Conservation (phyloP, 1,140 invertebrate genomes). For the Pectinophora gossypiella region DNA sequence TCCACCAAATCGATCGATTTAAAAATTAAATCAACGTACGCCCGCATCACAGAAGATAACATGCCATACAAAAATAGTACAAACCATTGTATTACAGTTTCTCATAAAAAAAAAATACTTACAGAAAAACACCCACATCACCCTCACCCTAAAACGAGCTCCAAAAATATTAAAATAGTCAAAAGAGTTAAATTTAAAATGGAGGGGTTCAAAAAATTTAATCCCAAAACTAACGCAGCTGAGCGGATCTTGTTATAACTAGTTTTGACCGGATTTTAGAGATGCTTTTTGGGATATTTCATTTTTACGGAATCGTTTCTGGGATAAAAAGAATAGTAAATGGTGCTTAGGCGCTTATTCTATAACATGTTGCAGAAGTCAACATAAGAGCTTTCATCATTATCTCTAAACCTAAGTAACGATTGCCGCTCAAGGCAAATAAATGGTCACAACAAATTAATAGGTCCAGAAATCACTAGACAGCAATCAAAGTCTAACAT, state of each 20-base stretch:
- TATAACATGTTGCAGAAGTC: too few relatives aligned
- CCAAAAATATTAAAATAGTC: slow-evolving; percentile 74
- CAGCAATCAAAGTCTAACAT: too few relatives aligned
- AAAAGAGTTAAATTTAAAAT: slow-evolving; percentile 73
- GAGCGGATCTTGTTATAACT: slow-evolving; percentile 34
- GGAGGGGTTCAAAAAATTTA: slow-evolving; percentile 58
- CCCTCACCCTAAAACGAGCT: slow-evolving; percentile 63
- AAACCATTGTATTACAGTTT: slow-evolving; percentile 32
- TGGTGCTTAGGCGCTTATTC: too few relatives aligned
- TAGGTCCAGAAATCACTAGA: too few relatives aligned
- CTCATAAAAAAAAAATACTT: slow-evolving; percentile 25
- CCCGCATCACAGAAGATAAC: slow-evolving; percentile 26
- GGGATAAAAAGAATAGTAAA: too few relatives aligned
- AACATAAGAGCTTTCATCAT: too few relatives aligned
- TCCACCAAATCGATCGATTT: slow-evolving; percentile 46
- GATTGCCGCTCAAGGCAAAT: too few relatives aligned
- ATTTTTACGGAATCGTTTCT: too few relatives aligned
- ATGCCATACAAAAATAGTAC: slow-evolving; percentile 25
- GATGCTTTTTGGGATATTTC: too few relatives aligned
- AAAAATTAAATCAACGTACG: slow-evolving; percentile 32
- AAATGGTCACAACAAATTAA: too few relatives aligned
- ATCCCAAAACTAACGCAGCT: slow-evolving; percentile 72
- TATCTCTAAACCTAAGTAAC: too few relatives aligned
- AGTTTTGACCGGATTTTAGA: background rate
- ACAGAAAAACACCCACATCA: too few relatives aligned